Conservation (phyloP, 1,140 invertebrate species). For the Acarapis woodi region DNA sequence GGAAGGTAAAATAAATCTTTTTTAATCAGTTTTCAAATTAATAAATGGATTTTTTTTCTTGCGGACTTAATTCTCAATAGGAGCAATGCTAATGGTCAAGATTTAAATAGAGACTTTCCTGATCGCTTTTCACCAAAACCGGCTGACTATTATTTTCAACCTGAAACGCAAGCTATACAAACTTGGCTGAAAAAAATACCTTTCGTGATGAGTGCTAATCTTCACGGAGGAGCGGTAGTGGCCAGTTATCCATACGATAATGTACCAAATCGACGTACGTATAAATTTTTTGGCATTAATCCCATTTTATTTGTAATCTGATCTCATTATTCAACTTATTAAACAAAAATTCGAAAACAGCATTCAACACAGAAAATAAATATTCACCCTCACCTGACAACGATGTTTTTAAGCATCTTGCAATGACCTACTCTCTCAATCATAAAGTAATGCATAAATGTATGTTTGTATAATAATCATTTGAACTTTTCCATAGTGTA, state of each 20-base stretch:
- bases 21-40: neutral
- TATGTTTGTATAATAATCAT: no score
- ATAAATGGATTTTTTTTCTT: neutral
- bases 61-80: no score
- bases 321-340: no score
- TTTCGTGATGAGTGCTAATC: slow-evolving; percentile 24
- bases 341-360: slow-evolving; percentile 8
- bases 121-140: slow-evolving; percentile 16
- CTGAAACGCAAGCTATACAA: slow-evolving; percentile 20
- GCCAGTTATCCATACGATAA: slow-evolving; percentile 25
- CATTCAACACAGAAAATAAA: no score
- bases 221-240: slow-evolving; percentile 27
- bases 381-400: slow-evolving; percentile 14
- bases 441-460: slow-evolving; percentile 19
- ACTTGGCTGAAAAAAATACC: slow-evolving; percentile 19
- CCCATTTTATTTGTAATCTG: slow-evolving; percentile 4
- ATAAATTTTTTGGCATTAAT: neutral
- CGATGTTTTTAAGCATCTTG: slow-evolving; percentile 16
- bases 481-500: no score
- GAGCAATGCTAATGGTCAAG: slow-evolving; percentile 16
- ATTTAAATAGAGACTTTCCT: slow-evolving; percentile 22
- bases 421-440: slow-evolving; percentile 15
- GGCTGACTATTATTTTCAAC: slow-evolving; percentile 14
- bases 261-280: slow-evolving; percentile 7
- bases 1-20: slow-evolving; percentile 16